Percentiles rank a stretch among this genome's conserved stretches.
Conservation (phyloP, 2,888 invertebrate genomes). For the Cryptus viduatorius region DNA sequence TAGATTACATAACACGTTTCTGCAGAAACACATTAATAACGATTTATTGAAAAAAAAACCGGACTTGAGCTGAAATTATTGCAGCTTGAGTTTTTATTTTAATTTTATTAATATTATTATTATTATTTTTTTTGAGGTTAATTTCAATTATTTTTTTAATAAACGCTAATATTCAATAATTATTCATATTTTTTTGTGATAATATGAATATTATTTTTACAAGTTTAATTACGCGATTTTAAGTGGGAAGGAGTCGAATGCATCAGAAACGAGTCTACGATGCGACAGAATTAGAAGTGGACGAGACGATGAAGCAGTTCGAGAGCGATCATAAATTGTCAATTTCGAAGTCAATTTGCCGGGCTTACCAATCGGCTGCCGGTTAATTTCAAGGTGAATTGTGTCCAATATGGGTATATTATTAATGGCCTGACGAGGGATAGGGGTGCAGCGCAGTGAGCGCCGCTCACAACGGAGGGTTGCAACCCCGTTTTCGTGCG, state of each 20-base stretch:
- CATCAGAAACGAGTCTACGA: not conserved
- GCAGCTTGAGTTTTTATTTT: no score
- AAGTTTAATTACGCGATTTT: not conserved
- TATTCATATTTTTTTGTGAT: no score
- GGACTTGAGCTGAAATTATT: no score
- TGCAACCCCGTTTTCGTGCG: constrained; percentile 83
- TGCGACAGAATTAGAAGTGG: constrained; percentile 18
- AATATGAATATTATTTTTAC: no score
- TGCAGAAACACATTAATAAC: constrained; percentile 2
- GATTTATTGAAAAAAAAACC: constrained; percentile 8
- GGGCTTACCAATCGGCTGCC: constrained; percentile 84
- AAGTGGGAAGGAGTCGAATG: not conserved
- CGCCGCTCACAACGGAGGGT: constrained; percentile 81
- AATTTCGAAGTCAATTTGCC: constrained; percentile 85
- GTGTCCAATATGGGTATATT: constrained; percentile 85
- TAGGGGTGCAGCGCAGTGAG: constrained; percentile 66
- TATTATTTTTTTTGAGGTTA: no score
- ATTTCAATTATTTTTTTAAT: no score
- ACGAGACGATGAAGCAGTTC: constrained; percentile 64
- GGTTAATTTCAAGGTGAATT: constrained; percentile 86
- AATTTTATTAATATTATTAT: no score
- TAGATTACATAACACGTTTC: not conserved
- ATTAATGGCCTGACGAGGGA: constrained; percentile 82
- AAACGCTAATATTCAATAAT: no score
- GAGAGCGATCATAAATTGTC: constrained; percentile 83